Percentiles rank a stretch among this genome's conserved stretches.
phyloP scores from a whole-genome alignment of 2,113 vertebrate genomes.

The Tupaia chinensis region DNA sequence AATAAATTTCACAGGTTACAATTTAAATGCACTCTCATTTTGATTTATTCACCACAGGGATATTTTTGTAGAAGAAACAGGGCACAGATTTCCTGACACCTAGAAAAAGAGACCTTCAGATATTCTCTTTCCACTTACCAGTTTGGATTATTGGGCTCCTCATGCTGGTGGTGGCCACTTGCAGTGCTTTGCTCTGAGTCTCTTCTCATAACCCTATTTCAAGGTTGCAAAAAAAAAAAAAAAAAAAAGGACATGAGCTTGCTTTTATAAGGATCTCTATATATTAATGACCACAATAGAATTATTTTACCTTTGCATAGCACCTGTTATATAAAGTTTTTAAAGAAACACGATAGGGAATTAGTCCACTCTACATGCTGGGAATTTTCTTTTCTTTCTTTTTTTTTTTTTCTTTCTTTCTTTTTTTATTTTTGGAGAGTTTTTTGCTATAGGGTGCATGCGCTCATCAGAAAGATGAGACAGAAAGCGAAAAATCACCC shows the following conservation, averaged over 20 bases:
- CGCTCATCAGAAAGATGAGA: no score
- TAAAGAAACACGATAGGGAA: not conserved
- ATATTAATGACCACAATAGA: not conserved
- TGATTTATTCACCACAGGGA: not conserved
- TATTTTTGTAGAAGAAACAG: not conserved
- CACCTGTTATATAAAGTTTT: not conserved
- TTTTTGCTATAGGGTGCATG: no score
- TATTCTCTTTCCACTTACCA: slow-evolving; percentile 63
- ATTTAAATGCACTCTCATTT: not conserved
- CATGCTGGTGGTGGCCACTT: slow-evolving; percentile 57
- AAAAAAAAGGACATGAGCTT: not conserved
- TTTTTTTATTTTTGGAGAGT: no score
- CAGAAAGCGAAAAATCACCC: no score
- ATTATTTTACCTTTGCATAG: not conserved
- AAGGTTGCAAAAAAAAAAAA: not conserved
- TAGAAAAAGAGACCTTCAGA: not conserved
- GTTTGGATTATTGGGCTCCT: slow-evolving; percentile 56
- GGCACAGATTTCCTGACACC: not conserved
- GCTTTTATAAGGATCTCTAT: not conserved
- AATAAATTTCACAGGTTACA: not conserved
- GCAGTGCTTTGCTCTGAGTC: not conserved
- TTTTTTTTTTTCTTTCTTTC: no score
- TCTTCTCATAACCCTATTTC: slow-evolving; percentile 52
- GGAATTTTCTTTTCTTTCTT: no score
- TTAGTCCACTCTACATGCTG: not conserved